phyloP scores from a whole-genome alignment of 1,140 invertebrate species.

The Anagrus nilaparvatae region DNA sequence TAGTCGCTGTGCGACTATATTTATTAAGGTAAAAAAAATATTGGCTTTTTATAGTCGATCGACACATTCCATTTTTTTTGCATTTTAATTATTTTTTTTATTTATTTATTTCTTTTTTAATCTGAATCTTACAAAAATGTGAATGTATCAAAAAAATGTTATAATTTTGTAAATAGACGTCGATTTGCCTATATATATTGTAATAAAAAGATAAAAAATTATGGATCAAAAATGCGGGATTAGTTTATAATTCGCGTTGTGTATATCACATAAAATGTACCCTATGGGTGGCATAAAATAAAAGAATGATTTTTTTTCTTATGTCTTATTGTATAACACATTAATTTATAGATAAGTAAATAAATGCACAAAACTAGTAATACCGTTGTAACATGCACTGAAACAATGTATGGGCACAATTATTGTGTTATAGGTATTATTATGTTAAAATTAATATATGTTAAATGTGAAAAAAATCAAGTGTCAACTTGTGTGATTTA shows the following conservation, averaged over 20 bases:
- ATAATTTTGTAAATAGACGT: slow-evolving; percentile 16
- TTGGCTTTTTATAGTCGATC: slow-evolving; percentile 10
- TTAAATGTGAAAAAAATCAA: slow-evolving; percentile 14
- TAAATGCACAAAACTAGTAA: slow-evolving; percentile 22
- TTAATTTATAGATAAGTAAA: slow-evolving; percentile 12
- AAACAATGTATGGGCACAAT: slow-evolving; percentile 25
- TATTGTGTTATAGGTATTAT: slow-evolving; percentile 29
- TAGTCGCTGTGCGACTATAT: slow-evolving; percentile 16
- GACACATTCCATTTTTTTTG: slow-evolving; percentile 16
- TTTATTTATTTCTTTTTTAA: too few species aligned
- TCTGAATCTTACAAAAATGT: too few species aligned
- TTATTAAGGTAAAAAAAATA: slow-evolving; percentile 5
- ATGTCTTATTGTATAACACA: too few species aligned
- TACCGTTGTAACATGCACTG: slow-evolving; percentile 14
- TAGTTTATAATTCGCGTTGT: slow-evolving; percentile 17
- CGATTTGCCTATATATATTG: slow-evolving; percentile 16
- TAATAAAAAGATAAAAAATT: too few species aligned
- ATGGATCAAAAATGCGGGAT: slow-evolving; percentile 17
- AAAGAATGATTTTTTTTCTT: slow-evolving; percentile 14
- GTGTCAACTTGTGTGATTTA: too few species aligned
- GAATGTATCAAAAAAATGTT: too few species aligned
- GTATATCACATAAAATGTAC: slow-evolving; percentile 16
- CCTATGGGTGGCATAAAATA: slow-evolving; percentile 16
- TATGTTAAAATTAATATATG: slow-evolving; percentile 22
- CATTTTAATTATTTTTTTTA: too few species aligned